Evolutionary conservation across 2,888 invertebrate species (phyloP), one percentile per base, ranked within the genome.

Genomic region (Microplitis manilae): DNA sequence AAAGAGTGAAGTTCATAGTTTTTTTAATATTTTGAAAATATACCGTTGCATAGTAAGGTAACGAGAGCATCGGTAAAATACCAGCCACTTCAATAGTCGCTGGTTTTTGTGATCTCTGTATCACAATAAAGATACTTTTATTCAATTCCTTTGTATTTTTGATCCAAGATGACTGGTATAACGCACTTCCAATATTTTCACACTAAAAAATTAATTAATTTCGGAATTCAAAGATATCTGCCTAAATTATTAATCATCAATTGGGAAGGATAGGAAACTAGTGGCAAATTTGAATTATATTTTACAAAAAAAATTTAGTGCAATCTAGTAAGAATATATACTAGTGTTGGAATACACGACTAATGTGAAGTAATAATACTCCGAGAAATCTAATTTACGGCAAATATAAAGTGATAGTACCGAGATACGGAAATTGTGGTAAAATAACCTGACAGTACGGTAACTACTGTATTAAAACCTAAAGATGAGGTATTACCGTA

Each of bases 131-230:
- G 50, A 83, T 9, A 0, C 67, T 67, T 5, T 17, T 82, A 17
- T 69, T 76, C 70, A 80, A 75, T 41, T 77, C 68, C 0, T 67
- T 62, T 5, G 83, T 69, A 64, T 82, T 82, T 9, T 82, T 82
- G 9, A 79, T 9, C 81, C 85, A 82, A 0, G 79, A 75, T 7
- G 77, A 77, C 8, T 77, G 68, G 38, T 80, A 85, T 6, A 78
- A 72, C 7, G 83, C 76, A 39, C 60, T 41, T 5, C 80, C 65
- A 30, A 84, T 73, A 5, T 75, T 7, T 9, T 74, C 74, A 15
- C 68, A 67, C 74, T 74, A 4, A 67, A 74, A 74, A n/a, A 41
- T 17, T 59, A 50, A 13, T 50, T 1, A 13, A 2, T 50, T 50
- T 50, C 13, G 13, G 13, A 13, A 13, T 50, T 13, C 13, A 13